phyloP scores from a whole-genome alignment of 2,888 invertebrate species.

The Macrophya alboannulata region DNA sequence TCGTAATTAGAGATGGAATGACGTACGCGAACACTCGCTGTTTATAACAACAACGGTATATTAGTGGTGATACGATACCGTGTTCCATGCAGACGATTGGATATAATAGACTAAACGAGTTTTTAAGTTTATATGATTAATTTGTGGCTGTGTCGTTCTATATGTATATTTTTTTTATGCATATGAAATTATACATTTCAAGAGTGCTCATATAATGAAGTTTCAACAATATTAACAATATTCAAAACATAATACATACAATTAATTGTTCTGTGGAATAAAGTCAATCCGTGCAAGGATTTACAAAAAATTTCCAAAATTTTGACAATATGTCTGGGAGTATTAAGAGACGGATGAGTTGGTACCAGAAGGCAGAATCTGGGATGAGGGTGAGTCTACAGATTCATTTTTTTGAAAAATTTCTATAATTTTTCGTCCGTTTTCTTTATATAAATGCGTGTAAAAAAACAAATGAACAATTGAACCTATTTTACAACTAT shows the following conservation, averaged over 20 bases:
- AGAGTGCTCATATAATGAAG: background rate
- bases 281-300: background rate
- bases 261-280: background rate
- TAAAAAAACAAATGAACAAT: background rate
- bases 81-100: too few relatives aligned
- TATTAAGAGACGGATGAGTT: conserved; percentile 67
- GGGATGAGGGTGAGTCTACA: conserved; percentile 65
- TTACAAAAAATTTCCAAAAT: background rate
- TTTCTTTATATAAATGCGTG: background rate
- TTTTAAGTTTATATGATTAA: background rate
- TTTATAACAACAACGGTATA: background rate
- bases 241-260: too few relatives aligned
- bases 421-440: background rate
- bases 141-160: background rate
- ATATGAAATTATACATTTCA: background rate
- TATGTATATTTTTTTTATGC: background rate
- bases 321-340: conserved; percentile 62
- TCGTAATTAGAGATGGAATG: background rate
- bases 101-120: background rate
- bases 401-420: background rate
- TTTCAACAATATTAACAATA: background rate
- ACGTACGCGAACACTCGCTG: background rate
- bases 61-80: background rate
- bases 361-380: conserved; percentile 68
- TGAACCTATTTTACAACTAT: background rate